Conservation (phyloP, 2,888 invertebrate genomes). For the Stratiomys singularior region DNA sequence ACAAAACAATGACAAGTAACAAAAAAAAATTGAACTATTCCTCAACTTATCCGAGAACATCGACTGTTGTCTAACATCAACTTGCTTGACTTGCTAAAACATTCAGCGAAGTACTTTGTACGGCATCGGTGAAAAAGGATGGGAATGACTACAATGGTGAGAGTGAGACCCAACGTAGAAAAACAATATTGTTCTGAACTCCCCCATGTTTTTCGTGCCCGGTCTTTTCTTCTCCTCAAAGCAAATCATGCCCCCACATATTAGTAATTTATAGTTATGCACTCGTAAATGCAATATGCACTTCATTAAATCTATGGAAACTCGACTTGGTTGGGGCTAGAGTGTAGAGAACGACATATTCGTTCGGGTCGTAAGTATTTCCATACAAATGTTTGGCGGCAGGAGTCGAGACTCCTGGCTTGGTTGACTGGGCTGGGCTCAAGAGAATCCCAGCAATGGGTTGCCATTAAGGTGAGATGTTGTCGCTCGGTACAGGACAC, state of each 20-base stretch:
- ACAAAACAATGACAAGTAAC: too few relatives aligned
- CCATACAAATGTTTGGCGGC: not conserved
- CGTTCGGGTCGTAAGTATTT: not conserved
- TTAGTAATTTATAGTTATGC: slow-evolving; percentile 50
- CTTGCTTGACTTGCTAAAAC: not conserved
- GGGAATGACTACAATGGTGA: not conserved
- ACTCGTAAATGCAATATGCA: slow-evolving; percentile 51
- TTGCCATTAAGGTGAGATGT: slow-evolving; percentile 20
- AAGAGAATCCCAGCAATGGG: too few relatives aligned
- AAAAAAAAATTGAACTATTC: not conserved
- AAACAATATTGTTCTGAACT: slow-evolving; percentile 1
- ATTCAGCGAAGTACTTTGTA: not conserved
- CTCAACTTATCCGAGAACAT: not conserved
- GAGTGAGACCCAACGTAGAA: not conserved
- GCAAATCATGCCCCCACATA: slow-evolving; percentile 34
- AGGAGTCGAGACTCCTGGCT: not conserved
- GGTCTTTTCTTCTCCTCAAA: not conserved
- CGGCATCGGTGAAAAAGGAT: not conserved
- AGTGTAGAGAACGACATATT: slow-evolving; percentile 28
- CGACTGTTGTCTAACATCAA: slow-evolving; percentile 6
- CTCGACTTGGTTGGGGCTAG: slow-evolving; percentile 5
- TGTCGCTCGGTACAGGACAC: not conserved
- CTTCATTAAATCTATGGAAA: slow-evolving; percentile 51
- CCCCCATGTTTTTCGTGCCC: slow-evolving; percentile 18
- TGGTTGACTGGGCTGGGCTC: not conserved